A percentile compares a stretch with the other conserved stretches of the same genome.
Evolutionary conservation across 2,113 vertebrate species (phyloP).

Genomic region (Mus spicilegus): DNA sequence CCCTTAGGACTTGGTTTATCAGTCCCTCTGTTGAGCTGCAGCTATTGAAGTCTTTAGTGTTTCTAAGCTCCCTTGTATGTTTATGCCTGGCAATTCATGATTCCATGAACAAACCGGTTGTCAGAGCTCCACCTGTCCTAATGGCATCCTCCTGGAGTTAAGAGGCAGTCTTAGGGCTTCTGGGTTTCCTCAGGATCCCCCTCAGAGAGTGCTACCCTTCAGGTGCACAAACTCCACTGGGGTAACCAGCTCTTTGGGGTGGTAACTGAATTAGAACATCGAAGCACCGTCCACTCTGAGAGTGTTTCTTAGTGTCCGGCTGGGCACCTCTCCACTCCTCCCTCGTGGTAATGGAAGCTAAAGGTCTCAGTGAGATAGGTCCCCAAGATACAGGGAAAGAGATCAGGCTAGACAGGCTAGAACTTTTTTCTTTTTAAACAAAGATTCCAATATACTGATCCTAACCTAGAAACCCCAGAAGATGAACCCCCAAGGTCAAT

Average conservation of each 20-base stretch:
- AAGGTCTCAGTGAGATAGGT: background rate
- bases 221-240: background rate
- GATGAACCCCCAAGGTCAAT: background rate
- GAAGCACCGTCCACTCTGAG: background rate
- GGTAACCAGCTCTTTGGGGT: background rate
- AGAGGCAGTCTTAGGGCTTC: background rate
- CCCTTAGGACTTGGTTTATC: background rate
- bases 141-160: background rate
- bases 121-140: background rate
- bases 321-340: background rate
- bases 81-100: background rate
- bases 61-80: background rate
- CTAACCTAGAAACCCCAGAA: background rate
- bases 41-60: background rate
- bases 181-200: background rate
- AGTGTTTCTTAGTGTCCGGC: background rate
- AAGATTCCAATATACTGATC: background rate
- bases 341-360: background rate
- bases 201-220: background rate
- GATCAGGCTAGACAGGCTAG: background rate
- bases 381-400: background rate
- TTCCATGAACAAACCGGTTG: background rate
- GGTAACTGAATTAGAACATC: background rate
- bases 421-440: background rate
- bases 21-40: background rate